phyloP scores from a whole-genome alignment of 2,888 invertebrate species.

The Lobophora halterata region DNA sequence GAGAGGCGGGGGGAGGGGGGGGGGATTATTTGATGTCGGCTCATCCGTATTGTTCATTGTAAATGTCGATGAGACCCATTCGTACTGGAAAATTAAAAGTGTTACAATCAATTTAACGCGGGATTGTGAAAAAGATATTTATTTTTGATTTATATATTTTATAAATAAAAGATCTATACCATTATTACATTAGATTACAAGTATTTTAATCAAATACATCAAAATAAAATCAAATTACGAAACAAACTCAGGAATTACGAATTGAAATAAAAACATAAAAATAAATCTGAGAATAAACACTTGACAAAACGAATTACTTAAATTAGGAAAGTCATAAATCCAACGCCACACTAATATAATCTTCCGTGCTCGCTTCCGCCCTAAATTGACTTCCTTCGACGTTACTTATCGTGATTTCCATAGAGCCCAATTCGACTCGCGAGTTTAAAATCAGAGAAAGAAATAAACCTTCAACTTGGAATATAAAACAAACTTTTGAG shows the following conservation, averaged over 20 bases:
- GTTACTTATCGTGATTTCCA: slow-evolving; percentile 4
- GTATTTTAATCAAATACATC: too few relatives aligned
- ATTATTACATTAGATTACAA: too few relatives aligned
- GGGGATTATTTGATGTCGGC: slow-evolving; percentile 16
- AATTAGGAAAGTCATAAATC: too few relatives aligned
- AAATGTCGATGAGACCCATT: slow-evolving; percentile 12
- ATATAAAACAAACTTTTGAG: slow-evolving; percentile 4
- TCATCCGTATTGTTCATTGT: slow-evolving; percentile 17
- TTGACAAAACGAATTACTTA: too few relatives aligned
- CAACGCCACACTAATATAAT: too few relatives aligned
- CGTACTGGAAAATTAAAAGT: neutral
- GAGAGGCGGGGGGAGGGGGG: neutral
- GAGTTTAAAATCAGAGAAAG: slow-evolving; percentile 5
- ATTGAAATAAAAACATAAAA: too few relatives aligned
- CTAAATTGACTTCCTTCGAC: too few relatives aligned
- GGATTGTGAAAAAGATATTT: neutral
- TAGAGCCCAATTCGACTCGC: slow-evolving; percentile 2
- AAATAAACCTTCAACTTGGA: slow-evolving; percentile 3
- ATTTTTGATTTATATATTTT: neutral
- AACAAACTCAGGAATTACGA: too few relatives aligned
- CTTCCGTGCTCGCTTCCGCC: too few relatives aligned
- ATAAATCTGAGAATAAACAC: too few relatives aligned
- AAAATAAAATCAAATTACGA: too few relatives aligned
- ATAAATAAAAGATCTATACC: neutral
- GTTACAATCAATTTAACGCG: neutral